phyloP scores from a whole-genome alignment of 2,113 vertebrate species.

The Cottus gobio region DNA sequence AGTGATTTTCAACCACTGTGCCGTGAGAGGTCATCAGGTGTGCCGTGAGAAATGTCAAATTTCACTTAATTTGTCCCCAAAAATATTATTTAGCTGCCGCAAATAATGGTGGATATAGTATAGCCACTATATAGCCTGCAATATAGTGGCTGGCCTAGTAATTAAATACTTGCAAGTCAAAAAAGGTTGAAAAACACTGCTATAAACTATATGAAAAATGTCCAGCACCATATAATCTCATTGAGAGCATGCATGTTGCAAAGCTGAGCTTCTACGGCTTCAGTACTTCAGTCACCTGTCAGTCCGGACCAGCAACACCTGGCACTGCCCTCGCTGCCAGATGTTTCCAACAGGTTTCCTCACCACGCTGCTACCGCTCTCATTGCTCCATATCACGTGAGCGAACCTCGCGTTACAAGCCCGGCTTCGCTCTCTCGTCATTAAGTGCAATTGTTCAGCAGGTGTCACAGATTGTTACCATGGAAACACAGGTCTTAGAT shows the following conservation, averaged over 20 bases:
- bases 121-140: too few species aligned
- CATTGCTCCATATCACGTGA: not conserved
- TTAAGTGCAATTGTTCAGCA: not conserved
- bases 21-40: too few species aligned
- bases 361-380: not conserved
- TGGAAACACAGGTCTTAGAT: slow-evolving; percentile 1
- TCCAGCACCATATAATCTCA: not conserved
- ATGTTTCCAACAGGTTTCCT: not conserved
- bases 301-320: not conserved
- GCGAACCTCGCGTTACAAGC: not conserved
- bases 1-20: too few species aligned
- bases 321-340: not conserved
- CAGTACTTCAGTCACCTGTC: not conserved
- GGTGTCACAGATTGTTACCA: slow-evolving; percentile 4
- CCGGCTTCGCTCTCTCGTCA: not conserved
- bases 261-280: not conserved
- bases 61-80: too few species aligned
- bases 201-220: not conserved
- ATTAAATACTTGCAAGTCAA: too few species aligned
- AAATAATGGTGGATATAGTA: too few species aligned
- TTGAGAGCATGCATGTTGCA: not conserved
- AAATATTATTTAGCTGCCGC: too few species aligned
- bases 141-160: too few species aligned
- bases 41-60: too few species aligned
- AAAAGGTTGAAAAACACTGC: too few species aligned